These are phyloP conservation scores for Oophaga pumilio DNA, from an alignment of 2,113 vertebrate species.

Conservation along the genomic window DNA sequence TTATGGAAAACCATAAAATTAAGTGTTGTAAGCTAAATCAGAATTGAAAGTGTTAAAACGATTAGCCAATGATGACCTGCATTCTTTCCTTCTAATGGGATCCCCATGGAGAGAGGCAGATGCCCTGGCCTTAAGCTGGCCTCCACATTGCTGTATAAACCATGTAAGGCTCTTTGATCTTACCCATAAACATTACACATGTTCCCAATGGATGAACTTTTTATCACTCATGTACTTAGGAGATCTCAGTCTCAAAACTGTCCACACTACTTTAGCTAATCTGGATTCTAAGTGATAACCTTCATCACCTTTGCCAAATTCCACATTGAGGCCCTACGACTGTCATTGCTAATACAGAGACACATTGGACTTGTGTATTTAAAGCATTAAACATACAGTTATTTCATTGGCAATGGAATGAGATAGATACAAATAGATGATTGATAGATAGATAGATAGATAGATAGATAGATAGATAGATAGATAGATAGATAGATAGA, in stretches of 20 bases:
- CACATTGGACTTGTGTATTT: neutral
- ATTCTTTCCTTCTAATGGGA: conserved; percentile 47
- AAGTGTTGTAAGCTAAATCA: conserved; percentile 5
- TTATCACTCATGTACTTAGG: conserved; percentile 45
- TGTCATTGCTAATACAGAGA: neutral
- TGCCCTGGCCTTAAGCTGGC: conserved; percentile 52
- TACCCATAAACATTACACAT: conserved; percentile 50
- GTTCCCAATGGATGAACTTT: conserved; percentile 52
- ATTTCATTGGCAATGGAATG: neutral
- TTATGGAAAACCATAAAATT: neutral
- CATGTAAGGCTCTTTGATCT: conserved; percentile 45
- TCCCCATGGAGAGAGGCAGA: conserved; percentile 43
- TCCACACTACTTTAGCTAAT: conserved; percentile 37
- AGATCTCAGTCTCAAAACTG: conserved; percentile 30
- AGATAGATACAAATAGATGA: neutral
- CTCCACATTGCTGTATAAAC: conserved; percentile 44
- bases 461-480: neutral
- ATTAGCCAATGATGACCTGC: conserved; percentile 35
- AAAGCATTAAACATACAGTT: neutral
- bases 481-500: neutral
- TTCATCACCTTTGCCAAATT: conserved; percentile 26
- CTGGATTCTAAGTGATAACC: conserved; percentile 35
- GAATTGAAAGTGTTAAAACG: conserved; percentile 40
- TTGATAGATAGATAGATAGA: neutral
- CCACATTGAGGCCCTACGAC: neutral